phyloP scores from a whole-genome alignment of 2,113 vertebrate genomes.

The Mobula hypostoma region DNA sequence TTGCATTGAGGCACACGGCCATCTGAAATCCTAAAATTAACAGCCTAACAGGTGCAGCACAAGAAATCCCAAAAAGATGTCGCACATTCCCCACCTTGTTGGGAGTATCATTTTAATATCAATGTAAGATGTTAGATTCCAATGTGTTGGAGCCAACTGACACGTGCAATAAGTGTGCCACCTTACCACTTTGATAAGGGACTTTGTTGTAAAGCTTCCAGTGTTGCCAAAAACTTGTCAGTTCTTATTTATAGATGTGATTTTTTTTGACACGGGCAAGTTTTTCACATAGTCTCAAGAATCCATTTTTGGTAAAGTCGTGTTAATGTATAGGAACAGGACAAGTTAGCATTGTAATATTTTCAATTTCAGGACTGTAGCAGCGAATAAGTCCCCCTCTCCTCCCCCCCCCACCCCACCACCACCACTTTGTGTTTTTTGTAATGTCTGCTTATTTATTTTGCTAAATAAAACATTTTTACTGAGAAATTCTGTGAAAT shows the following conservation, averaged over 20 bases:
- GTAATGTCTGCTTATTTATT: conserved; percentile 22
- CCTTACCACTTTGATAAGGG: neutral
- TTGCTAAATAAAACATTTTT: conserved; percentile 25
- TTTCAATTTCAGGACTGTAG: neutral
- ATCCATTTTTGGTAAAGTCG: neutral
- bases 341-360: neutral
- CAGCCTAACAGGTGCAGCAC: neutral
- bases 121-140: neutral
- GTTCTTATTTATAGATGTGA: conserved; percentile 34
- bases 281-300: neutral
- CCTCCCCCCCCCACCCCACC: too few relatives aligned
- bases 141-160: neutral
- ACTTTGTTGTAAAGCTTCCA: neutral
- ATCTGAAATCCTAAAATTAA: neutral
- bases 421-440: neutral
- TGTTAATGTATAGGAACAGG: neutral
- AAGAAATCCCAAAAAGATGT: neutral
- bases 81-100: neutral
- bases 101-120: neutral
- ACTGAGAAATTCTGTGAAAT: neutral
- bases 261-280: neutral
- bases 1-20: neutral
- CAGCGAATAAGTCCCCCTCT: neutral
- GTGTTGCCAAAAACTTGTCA: neutral
- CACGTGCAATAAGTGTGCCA: conserved; percentile 11